Evolutionary conservation across 1,140 invertebrate species (phyloP), one percentile per base, ranked within the genome.

Genomic region (Homalodisca vitripennis): DNA sequence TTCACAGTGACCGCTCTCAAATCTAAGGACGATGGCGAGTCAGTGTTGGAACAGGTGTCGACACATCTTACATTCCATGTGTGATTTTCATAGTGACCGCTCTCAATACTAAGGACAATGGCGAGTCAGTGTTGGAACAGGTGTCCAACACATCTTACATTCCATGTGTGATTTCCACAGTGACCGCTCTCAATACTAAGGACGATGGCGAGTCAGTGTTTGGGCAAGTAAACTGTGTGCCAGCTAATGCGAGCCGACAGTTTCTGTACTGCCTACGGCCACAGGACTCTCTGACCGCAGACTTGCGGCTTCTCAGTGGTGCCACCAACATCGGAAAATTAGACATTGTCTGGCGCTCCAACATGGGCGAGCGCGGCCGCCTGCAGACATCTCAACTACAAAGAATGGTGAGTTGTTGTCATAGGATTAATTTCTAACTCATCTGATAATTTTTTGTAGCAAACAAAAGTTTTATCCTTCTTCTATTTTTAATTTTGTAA

Each of bases 331-430:
- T 98, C 76, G 97, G 97, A 1, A 98, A 98, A 82, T 81, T 98
- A 24, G 97, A 99, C 81, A 98, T 99, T 78, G 91, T 97, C 3
- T 99, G 98, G 97, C 87, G 95, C 77, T 95, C 94, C 47, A 94
- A 95, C 82, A 87, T 98, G 71, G 97, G 97, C 10, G 97, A 99
- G 81, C 89, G 92, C 77, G 97, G 97, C 31, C 85, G 95, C 72
- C 82, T 99, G 64, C 97, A 98, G 83, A 98, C 97, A 17, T 97
- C 95, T 82, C 94, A 96, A 77, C 79, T 99, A 34, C 91, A 96
- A 79, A 85, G 95, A 84, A 90, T 94, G 85, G 92, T 93, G 80
- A 76, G 10, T 17, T n/a, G n/a, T n/a, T n/a, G n/a, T n/a, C n/a
- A n/a, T 17, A 10, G 34, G 34, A 41, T 41, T 6, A 10, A 10